phyloP scores from a whole-genome alignment of 2,888 invertebrate species.

The Heliconius charithonia region DNA sequence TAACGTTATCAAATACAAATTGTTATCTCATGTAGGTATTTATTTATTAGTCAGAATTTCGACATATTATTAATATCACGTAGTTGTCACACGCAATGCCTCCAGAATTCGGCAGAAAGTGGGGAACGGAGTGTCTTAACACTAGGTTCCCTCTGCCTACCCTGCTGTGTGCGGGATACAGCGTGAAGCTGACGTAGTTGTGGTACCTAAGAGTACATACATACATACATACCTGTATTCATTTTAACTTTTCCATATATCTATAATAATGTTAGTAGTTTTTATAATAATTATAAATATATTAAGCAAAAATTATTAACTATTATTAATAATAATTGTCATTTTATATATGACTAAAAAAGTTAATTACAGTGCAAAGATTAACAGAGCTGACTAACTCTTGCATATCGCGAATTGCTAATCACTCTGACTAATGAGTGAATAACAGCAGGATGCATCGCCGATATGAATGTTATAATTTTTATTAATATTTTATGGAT shows the following conservation, averaged over 20 bases:
- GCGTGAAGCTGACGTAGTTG: no score
- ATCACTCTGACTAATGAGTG: slow-evolving; percentile 67
- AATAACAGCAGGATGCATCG: slow-evolving; percentile 64
- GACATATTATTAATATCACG: slow-evolving; percentile 15
- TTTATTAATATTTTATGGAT: no score
- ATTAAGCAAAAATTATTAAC: slow-evolving; percentile 1
- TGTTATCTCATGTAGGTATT: slow-evolving; percentile 46
- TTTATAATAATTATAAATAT: slow-evolving; percentile 15
- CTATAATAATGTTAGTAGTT: neutral
- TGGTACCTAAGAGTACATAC: neutral
- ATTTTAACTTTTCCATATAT: neutral
- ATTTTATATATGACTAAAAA: slow-evolving; percentile 36
- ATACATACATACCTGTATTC: neutral
- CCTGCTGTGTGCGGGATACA: no score
- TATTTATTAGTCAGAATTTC: slow-evolving; percentile 19
- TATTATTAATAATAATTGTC: slow-evolving; percentile 10
- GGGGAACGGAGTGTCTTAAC: no score
- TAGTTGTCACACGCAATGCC: no score
- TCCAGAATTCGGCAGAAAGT: no score
- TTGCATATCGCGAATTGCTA: slow-evolving; percentile 48
- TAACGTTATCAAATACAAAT: slow-evolving; percentile 71
- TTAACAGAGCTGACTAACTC: slow-evolving; percentile 51
- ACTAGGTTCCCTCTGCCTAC: no score
- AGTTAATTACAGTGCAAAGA: slow-evolving; percentile 36
- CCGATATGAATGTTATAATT: slow-evolving; percentile 35